Evolutionary conservation across 1,140 invertebrate species (phyloP).

Genomic region (Lepidotrigona ventralis): DNA sequence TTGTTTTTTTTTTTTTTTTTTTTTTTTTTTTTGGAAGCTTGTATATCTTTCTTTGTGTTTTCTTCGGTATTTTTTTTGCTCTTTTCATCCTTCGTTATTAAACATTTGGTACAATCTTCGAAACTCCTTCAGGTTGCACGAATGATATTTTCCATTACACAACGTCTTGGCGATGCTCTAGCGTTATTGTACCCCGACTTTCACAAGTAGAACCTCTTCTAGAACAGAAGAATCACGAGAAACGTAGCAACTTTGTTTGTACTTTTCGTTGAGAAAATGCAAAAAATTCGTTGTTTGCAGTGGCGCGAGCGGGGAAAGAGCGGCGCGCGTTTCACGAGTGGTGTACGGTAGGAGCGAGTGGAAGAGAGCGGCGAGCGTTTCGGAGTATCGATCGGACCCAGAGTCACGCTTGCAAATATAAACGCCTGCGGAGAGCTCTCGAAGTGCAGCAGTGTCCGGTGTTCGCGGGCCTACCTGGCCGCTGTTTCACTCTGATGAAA

Average conservation of each 20-base stretch:
- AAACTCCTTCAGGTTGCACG: too few relatives aligned
- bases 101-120: too few relatives aligned
- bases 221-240: background rate
- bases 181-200: too few relatives aligned
- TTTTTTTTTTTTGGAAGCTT: too few relatives aligned
- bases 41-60: too few relatives aligned
- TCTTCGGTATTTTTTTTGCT: too few relatives aligned
- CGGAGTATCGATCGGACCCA: slow-evolving; percentile 67
- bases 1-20: too few relatives aligned
- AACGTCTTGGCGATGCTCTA: too few relatives aligned
- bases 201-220: too few relatives aligned
- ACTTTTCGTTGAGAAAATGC: too few relatives aligned
- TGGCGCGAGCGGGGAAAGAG: background rate
- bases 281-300: background rate
- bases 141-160: too few relatives aligned
- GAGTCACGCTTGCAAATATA: slow-evolving; percentile 63
- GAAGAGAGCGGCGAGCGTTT: slow-evolving; percentile 45
- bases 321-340: background rate
- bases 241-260: background rate
- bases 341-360: slow-evolving; percentile 28
- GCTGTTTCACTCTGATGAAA: background rate
- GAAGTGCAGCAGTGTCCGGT: background rate
- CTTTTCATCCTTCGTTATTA: too few relatives aligned
- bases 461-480: slow-evolving; percentile 14
- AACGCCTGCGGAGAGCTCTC: slow-evolving; percentile 47